phyloP scores from a whole-genome alignment of 1,140 invertebrate genomes.

The Microplitis demolitor region DNA sequence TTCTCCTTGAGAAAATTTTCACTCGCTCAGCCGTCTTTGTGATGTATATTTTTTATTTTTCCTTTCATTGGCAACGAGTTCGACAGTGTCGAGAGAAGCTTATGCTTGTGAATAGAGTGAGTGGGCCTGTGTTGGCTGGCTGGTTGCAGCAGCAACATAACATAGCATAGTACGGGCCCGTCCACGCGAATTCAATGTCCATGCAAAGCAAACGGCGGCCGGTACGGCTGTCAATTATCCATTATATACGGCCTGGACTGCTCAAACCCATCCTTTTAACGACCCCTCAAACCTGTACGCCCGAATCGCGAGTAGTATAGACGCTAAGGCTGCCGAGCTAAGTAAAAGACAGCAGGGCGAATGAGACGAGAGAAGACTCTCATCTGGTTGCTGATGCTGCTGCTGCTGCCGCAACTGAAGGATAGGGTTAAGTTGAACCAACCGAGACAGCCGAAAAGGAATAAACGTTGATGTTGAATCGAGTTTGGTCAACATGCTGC shows the following conservation, averaged over 20 bases:
- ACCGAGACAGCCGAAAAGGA: too few species aligned
- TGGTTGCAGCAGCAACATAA: too few species aligned
- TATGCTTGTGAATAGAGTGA: background rate
- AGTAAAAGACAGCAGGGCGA: background rate
- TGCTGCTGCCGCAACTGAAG: background rate
- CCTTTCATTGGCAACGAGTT: background rate
- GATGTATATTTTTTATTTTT: background rate
- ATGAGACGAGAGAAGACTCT: background rate
- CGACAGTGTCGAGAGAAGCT: slow-evolving; percentile 2
- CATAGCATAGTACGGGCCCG: slow-evolving; percentile 9
- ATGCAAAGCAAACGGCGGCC: slow-evolving; percentile 41
- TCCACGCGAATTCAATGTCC: slow-evolving; percentile 38
- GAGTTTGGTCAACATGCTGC: too few species aligned
- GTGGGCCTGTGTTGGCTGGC: too few species aligned
- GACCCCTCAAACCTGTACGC: slow-evolving; percentile 38
- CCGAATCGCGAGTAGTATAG: slow-evolving; percentile 22
- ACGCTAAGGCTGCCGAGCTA: too few species aligned
- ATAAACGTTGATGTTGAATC: too few species aligned
- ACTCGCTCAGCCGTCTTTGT: background rate
- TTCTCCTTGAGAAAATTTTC: background rate
- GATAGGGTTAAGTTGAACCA: too few species aligned
- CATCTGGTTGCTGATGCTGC: background rate
- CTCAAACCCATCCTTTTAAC: slow-evolving; percentile 40
- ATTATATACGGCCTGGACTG: slow-evolving; percentile 39
- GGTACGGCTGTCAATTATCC: slow-evolving; percentile 40